Percentiles rank a stretch among this genome's conserved stretches.
Evolutionary conservation across 2,888 invertebrate species (phyloP).

Genomic region (Epinotia ramella): DNA sequence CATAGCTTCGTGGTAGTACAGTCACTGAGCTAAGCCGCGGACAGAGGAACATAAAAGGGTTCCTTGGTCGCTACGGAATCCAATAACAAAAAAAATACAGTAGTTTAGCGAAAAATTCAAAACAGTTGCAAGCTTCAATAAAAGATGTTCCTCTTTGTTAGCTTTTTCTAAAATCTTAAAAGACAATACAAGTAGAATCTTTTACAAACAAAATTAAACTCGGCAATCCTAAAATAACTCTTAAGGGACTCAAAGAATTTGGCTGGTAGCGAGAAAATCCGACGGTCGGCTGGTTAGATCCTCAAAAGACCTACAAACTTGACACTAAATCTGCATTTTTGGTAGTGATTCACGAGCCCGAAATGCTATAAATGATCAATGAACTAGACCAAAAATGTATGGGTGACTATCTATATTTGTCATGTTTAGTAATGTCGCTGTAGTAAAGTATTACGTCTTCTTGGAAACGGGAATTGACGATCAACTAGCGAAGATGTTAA

Average conservation of each 20-base stretch:
- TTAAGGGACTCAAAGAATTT: constrained; percentile 30
- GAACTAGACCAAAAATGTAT: neutral
- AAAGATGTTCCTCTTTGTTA: neutral
- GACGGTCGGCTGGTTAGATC: constrained; percentile 1
- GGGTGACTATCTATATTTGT: neutral
- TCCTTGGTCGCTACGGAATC: no score
- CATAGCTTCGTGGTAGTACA: no score
- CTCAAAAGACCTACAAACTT: constrained; percentile 15
- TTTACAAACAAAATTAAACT: constrained; percentile 13
- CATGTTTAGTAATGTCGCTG: neutral
- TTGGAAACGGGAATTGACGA: neutral
- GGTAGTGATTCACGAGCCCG: constrained; percentile 7
- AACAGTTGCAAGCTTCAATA: no score
- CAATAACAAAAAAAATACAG: neutral
- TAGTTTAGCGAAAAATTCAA: neutral
- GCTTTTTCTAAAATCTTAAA: neutral
- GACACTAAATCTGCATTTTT: constrained; percentile 30
- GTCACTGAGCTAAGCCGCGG: no score
- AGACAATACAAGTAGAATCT: constrained; percentile 19
- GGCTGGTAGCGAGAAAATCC: constrained; percentile 31
- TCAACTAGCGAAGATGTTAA: neutral
- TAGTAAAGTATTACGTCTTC: neutral
- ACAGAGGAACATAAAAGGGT: no score
- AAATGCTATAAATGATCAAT: constrained; percentile 11
- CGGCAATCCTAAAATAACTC: constrained; percentile 15